These are phyloP conservation scores for Python bivittatus DNA, from an alignment of 2,113 vertebrate genomes.

Conservation along the genomic window DNA sequence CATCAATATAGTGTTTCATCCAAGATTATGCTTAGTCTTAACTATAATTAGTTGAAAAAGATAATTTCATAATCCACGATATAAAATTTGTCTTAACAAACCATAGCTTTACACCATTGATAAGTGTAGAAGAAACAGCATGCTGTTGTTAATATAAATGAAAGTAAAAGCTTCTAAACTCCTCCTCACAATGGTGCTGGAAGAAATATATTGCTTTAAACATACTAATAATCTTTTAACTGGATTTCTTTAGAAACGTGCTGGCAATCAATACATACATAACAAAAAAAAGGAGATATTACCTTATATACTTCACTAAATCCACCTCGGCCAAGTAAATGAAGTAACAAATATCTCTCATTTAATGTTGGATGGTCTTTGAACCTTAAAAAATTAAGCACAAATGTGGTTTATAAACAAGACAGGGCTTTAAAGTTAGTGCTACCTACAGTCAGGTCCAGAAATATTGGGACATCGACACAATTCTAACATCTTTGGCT, in stretches of 20 bases:
- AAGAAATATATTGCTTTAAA: neutral
- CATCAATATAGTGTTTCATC: neutral
- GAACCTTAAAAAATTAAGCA: conserved; percentile 78
- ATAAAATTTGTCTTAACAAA: neutral
- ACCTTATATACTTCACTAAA: conserved; percentile 99
- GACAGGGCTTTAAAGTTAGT: neutral
- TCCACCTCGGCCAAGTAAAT: conserved; percentile 96
- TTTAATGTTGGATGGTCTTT: conserved; percentile 99
- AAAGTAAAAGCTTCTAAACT: neutral
- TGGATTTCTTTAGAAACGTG: neutral
- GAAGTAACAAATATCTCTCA: conserved; percentile 94
- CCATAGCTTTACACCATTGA: too few relatives aligned
- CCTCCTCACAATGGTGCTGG: neutral
- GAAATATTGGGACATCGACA: too few relatives aligned
- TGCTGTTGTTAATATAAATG: neutral
- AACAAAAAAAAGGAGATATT: conserved; percentile 22
- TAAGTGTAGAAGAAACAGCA: neutral
- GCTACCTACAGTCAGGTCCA: too few relatives aligned
- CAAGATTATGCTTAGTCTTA: neutral
- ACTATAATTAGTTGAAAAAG: neutral
- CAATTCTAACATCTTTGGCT: too few relatives aligned
- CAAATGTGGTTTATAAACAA: neutral
- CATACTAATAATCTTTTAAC: neutral
- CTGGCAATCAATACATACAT: neutral
- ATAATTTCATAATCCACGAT: neutral